Percentiles rank a stretch among this genome's conserved stretches.
Conservation (phyloP, 2,888 invertebrate species). For the Coremacera marginata region DNA sequence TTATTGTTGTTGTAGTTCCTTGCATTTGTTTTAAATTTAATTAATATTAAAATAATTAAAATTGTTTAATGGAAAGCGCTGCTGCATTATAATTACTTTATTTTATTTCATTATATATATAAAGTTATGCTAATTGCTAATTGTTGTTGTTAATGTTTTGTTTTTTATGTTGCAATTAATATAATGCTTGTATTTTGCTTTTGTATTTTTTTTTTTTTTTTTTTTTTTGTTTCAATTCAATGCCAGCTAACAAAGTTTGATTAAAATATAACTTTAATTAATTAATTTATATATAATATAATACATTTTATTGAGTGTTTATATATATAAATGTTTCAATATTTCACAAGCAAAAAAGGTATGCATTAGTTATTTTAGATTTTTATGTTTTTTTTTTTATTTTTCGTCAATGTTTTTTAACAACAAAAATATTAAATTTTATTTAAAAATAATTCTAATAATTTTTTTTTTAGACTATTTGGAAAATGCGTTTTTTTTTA, state of each 20-base stretch:
- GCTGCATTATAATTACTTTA: no score
- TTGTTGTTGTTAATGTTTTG: background rate
- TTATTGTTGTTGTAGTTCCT: constrained; percentile 23
- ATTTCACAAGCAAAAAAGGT: background rate
- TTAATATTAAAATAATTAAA: constrained; percentile 2
- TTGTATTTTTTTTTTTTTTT: background rate
- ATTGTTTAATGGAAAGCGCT: constrained; percentile 20
- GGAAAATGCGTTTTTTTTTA: background rate
- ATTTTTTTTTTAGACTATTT: background rate
- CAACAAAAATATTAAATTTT: background rate
- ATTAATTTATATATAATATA: constrained; percentile 27
- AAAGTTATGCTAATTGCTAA: no score
- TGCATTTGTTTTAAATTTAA: background rate
- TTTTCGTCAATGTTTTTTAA: background rate
- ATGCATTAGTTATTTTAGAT: background rate
- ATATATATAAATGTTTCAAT: background rate
- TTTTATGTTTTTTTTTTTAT: background rate
- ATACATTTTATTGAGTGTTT: constrained; percentile 10
- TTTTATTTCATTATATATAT: no score
- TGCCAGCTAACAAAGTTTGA: background rate
- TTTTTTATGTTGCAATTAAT: background rate
- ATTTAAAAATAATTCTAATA: background rate
- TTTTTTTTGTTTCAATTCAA: no score
- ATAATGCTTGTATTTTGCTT: background rate
- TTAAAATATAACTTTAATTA: background rate